A percentile compares a stretch with the other conserved stretches of the same genome.
Evolutionary conservation across 1,140 invertebrate species (phyloP).

Genomic region (Steinernema khuongi): DNA sequence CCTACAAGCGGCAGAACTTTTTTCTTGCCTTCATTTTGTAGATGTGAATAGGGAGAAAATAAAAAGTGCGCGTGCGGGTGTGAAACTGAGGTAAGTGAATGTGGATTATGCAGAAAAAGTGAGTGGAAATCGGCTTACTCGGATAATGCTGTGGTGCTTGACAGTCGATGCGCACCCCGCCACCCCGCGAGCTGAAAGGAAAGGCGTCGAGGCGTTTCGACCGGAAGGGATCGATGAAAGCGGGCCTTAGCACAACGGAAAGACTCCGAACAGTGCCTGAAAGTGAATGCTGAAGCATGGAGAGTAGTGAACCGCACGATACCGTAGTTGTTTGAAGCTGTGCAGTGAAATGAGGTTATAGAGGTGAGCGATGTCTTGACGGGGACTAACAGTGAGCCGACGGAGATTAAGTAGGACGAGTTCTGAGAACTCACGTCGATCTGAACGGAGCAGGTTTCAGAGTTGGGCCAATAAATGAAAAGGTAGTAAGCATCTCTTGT

Average conservation of each 20-base stretch:
- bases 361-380: not conserved
- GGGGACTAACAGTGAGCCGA: not conserved
- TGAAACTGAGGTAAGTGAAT: slow-evolving; percentile 8
- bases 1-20: slow-evolving; percentile 19
- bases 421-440: not conserved
- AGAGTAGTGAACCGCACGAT: slow-evolving; percentile 6
- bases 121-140: slow-evolving; percentile 22
- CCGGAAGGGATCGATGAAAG: slow-evolving; percentile 31
- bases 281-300: not conserved
- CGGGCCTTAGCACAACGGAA: slow-evolving; percentile 25
- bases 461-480: no score
- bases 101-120: slow-evolving; percentile 18
- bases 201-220: slow-evolving; percentile 25
- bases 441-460: not conserved
- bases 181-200: slow-evolving; percentile 10
- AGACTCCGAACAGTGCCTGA: slow-evolving; percentile 21
- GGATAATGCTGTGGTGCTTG: slow-evolving; percentile 30
- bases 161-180: slow-evolving; percentile 27
- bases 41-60: not conserved
- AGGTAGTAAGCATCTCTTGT: no score
- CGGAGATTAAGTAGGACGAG: not conserved
- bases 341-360: slow-evolving; percentile 27
- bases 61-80: slow-evolving; percentile 14
- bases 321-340: slow-evolving; percentile 24
- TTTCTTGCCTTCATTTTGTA: not conserved